Evolutionary conservation across 2,113 vertebrate species (phyloP), one percentile per base, ranked within the genome.

Genomic region (Pica pica): DNA sequence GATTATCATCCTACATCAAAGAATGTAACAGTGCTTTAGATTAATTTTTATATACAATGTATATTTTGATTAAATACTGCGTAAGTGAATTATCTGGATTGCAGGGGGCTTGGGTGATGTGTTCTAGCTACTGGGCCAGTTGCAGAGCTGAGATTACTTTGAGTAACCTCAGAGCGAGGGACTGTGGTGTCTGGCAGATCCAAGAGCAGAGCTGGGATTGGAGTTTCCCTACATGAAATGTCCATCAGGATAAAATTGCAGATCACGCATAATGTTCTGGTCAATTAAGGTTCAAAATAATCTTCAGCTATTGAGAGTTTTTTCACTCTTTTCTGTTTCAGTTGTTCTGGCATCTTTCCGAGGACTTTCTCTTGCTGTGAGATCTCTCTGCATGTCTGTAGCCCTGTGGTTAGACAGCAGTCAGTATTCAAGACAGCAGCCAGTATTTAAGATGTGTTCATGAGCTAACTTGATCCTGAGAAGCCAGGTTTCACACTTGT

Each of bases 161-260:
- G 11, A 31, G 60, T 37, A 59, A 63, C 35, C 28, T 71, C 49
- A 8, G 26, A 68, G n/a, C 0, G 0, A 57, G 37, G 27, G 14
- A 23, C 56, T 53, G 37, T 0, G 1, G 13, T 57, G 33, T 56
- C 39, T 0, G 0, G 21, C 11, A 11, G 33, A 64, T 73, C 47
- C 0, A 0, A 31, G 2, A n/a, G 47, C 64, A 47, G 71, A 59
- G 76, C 39, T 67, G 47, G 47, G 42, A 52, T 16, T 0, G 2
- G 41, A 57, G 23, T 15, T 55, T 80, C 33, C 22, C 22, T n/a
- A 6, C 59, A 9, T 8, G 5, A 56, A 83, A 8, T 2, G 0
- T 52, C 56, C 30, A 44, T 67, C 50, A 37, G 65, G 47, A 42
- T 67, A 57, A 86, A 90, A 41, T 3, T 87, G 27, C 61, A 69